phyloP scores from a whole-genome alignment of 2,797 vertebrate genomes.

The Alectoris magna region DNA sequence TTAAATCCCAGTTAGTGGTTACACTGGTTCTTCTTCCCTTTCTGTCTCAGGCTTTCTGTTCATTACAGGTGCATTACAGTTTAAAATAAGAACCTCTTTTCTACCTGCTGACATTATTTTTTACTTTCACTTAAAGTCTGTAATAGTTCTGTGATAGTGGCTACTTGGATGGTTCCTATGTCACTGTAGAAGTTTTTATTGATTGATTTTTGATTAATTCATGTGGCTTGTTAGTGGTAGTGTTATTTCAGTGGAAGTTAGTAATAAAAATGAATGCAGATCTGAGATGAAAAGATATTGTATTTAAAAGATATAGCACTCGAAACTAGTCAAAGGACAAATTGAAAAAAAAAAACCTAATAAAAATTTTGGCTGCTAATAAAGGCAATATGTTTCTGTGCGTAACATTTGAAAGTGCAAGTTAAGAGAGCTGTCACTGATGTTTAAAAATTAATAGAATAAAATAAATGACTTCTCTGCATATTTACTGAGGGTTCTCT shows the following conservation, averaged over 20 bases:
- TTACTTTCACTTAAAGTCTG: not conserved
- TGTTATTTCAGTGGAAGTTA: not conserved
- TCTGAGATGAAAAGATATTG: not conserved
- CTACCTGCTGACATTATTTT: not conserved
- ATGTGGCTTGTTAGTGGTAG: not conserved
- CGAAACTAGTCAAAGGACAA: not conserved
- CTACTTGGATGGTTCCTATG: not conserved
- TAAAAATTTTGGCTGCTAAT: not conserved
- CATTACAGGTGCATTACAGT: not conserved
- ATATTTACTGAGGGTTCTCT: not conserved
- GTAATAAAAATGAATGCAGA: not conserved
- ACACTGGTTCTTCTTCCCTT: not conserved
- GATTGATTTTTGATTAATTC: conserved; percentile 7
- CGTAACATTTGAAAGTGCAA: not conserved
- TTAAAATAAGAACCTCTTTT: not conserved
- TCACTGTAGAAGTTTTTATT: not conserved
- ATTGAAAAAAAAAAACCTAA: not conserved
- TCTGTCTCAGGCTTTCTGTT: not conserved
- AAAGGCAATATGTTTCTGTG: not conserved
- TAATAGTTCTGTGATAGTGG: not conserved
- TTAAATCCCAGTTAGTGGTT: not conserved
- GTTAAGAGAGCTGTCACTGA: not conserved
- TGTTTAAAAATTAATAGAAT: not conserved
- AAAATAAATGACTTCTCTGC: not conserved
- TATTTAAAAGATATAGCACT: not conserved